Conservation (phyloP, 2,888 invertebrate species). For the Euclidia mi region DNA sequence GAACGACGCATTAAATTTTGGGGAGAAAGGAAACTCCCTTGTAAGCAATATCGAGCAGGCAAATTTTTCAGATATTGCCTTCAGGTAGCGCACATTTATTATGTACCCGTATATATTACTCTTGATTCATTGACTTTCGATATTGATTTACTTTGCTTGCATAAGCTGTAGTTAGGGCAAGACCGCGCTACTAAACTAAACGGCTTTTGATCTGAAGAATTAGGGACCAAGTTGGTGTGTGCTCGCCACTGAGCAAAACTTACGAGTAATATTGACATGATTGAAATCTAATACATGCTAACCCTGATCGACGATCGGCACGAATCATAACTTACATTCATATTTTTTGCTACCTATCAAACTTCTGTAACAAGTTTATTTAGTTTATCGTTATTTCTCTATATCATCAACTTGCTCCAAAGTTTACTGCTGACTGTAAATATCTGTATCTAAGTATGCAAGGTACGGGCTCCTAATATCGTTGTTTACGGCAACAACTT, state of each 20-base stretch:
- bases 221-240: conserved; percentile 67
- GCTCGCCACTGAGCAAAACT: too few relatives aligned
- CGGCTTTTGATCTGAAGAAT: conserved; percentile 77
- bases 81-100: conserved; percentile 90
- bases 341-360: conserved; percentile 29
- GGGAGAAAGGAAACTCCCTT: conserved; percentile 90
- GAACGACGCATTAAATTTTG: conserved; percentile 90
- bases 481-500: conserved; percentile 77
- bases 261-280: conserved; percentile 19
- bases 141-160: conserved; percentile 90
- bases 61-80: conserved; percentile 91
- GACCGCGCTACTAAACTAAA: conserved; percentile 68
- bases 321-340: conserved; percentile 32
- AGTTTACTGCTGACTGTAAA: conserved; percentile 49
- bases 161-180: conserved; percentile 85
- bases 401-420: conserved; percentile 39
- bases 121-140: conserved; percentile 90
- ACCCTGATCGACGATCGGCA: conserved; percentile 29
- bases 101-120: conserved; percentile 91
- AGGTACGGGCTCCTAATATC: conserved; percentile 63
- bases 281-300: conserved; percentile 53
- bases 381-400: conserved; percentile 36
- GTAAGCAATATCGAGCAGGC: conserved; percentile 90
- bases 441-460: conserved; percentile 40
- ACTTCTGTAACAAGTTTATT: conserved; percentile 37